These are phyloP conservation scores for Aspidoscelis tigris DNA, from an alignment of 2,113 vertebrate genomes.

Conservation along the genomic window DNA sequence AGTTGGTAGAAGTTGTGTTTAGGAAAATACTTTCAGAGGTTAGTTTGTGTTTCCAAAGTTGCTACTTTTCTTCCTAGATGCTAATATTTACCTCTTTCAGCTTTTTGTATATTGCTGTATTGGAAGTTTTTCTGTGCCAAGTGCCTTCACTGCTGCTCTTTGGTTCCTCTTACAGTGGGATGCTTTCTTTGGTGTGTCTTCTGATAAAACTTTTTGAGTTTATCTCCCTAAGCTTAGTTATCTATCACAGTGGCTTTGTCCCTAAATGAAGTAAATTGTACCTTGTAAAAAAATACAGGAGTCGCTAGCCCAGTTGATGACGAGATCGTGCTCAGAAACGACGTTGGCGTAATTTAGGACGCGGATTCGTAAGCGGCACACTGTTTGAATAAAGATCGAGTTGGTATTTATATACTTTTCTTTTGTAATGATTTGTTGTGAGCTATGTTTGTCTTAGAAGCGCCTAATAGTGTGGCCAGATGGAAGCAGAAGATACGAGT, in stretches of 20 bases:
- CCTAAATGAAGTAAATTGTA: slow-evolving; percentile 75
- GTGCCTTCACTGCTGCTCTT: slow-evolving; percentile 48
- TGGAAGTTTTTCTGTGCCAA: slow-evolving; percentile 3
- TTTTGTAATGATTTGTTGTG: slow-evolving; percentile 74
- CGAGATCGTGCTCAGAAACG: slow-evolving; percentile 77
- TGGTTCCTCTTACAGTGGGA: slow-evolving; percentile 60
- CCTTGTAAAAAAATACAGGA: slow-evolving; percentile 81
- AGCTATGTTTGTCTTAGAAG: slow-evolving; percentile 62
- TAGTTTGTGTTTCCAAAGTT: neutral
- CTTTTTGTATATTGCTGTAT: neutral
- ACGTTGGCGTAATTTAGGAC: slow-evolving; percentile 77
- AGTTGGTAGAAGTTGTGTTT: rapidly evolving
- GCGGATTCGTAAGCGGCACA: slow-evolving; percentile 79
- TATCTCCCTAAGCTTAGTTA: slow-evolving; percentile 70
- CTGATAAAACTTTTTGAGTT: slow-evolving; percentile 64
- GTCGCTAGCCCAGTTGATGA: slow-evolving; percentile 79
- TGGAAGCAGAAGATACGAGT: slow-evolving; percentile 58
- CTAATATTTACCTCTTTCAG: rapidly evolving
- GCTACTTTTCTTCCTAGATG: neutral
- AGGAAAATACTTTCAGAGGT: neutral
- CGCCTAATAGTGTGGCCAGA: slow-evolving; percentile 44
- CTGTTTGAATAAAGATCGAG: slow-evolving; percentile 80
- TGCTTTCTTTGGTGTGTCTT: slow-evolving; percentile 61
- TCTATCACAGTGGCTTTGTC: slow-evolving; percentile 71
- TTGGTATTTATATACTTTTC: slow-evolving; percentile 79